A percentile compares a stretch with the other conserved stretches of the same genome.
Conservation (phyloP, 2,797 vertebrate species). For the Toxotes lorentzi region DNA sequence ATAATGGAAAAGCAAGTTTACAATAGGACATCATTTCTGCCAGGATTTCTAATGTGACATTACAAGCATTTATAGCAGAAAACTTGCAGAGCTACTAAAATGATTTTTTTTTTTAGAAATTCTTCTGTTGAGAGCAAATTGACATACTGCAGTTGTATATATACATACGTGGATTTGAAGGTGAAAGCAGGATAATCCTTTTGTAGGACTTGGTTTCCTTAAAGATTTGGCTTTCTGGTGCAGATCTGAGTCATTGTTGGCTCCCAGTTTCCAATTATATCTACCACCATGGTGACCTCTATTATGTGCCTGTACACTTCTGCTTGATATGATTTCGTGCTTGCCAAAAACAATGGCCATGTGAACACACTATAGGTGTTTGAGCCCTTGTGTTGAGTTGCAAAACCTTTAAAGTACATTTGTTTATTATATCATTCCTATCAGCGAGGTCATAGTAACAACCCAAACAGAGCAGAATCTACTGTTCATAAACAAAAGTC, state of each 20-base stretch:
- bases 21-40: slow-evolving; percentile 56
- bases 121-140: slow-evolving; percentile 28
- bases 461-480: too few relatives aligned
- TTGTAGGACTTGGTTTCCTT: slow-evolving; percentile 10
- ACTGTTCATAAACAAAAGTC: too few relatives aligned
- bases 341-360: not conserved
- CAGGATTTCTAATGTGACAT: slow-evolving; percentile 45
- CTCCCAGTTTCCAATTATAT: slow-evolving; percentile 3
- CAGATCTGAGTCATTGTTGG: slow-evolving; percentile 10
- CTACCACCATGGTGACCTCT: not conserved
- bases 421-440: not conserved
- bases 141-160: slow-evolving; percentile 6
- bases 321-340: not conserved
- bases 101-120: slow-evolving; percentile 17
- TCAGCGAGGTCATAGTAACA: not conserved
- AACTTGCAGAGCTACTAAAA: slow-evolving; percentile 46
- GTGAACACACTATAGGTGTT: not conserved
- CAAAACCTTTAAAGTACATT: too few relatives aligned
- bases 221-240: slow-evolving; percentile 16
- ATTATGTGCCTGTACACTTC: not conserved
- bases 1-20: slow-evolving; percentile 65
- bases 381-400: not conserved
- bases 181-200: slow-evolving; percentile 39
- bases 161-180: slow-evolving; percentile 33
- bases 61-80: slow-evolving; percentile 37